Evolutionary conservation across 2,797 vertebrate species (phyloP).

Genomic region (Siniperca scherzeri): DNA sequence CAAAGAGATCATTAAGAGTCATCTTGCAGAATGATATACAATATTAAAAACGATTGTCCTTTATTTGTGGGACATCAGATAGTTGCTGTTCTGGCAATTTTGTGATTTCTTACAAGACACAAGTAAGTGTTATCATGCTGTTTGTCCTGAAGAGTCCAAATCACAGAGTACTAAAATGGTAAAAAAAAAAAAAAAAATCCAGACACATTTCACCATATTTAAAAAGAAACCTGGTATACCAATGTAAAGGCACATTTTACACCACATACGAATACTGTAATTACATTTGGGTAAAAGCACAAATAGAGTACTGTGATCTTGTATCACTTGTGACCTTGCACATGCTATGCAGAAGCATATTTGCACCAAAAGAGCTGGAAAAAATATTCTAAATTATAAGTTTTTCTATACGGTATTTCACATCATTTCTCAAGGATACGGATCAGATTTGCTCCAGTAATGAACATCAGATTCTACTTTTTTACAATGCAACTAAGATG

Average conservation of each 20-base stretch:
- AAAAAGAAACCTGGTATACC: background rate
- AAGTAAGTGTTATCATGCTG: no score
- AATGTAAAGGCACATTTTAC: background rate
- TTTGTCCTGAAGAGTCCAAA: background rate
- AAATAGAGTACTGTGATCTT: background rate
- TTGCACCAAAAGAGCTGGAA: background rate
- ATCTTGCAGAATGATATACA: background rate
- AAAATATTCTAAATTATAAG: background rate
- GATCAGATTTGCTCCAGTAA: background rate
- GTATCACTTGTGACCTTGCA: background rate
- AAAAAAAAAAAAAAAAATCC: background rate
- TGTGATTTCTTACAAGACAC: background rate
- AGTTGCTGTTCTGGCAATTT: background rate
- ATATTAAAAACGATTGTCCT: background rate
- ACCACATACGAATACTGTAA: background rate
- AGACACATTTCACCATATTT: background rate
- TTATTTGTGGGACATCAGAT: background rate
- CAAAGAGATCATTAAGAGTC: background rate
- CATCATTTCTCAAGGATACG: background rate
- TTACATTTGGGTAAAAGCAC: background rate
- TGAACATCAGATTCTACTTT: background rate
- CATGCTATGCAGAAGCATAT: background rate
- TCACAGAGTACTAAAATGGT: background rate
- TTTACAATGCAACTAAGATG: conserved; percentile 1
- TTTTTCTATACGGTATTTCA: background rate